Evolutionary conservation across 2,888 invertebrate genomes (phyloP).

Genomic region (Ectemnius cavifrons): DNA sequence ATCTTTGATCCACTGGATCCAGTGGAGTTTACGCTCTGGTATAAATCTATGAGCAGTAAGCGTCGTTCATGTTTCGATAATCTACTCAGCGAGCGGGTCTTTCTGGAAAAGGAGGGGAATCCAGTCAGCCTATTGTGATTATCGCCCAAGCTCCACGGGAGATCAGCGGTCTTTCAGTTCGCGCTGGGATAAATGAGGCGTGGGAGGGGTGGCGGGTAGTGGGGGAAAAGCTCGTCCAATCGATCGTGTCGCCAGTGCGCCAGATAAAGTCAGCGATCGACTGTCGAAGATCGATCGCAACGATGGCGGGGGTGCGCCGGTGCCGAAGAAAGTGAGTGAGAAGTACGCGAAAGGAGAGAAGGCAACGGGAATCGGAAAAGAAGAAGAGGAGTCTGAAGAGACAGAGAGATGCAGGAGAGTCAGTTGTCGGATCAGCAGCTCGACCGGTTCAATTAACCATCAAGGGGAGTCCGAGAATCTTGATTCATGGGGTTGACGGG

Average conservation of each 20-base stretch:
- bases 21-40: too few relatives aligned
- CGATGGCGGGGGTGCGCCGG: neutral
- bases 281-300: constrained; percentile 56
- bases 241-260: constrained; percentile 59
- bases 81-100: too few relatives aligned
- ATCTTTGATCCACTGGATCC: neutral
- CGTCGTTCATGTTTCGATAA: too few relatives aligned
- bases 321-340: constrained; percentile 4
- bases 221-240: constrained; percentile 54
- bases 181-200: too few relatives aligned
- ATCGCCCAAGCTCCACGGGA: neutral
- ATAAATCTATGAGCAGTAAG: too few relatives aligned
- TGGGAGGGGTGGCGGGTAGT: neutral
- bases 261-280: constrained; percentile 65
- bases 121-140: constrained; percentile 1
- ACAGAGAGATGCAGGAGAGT: constrained; percentile 15
- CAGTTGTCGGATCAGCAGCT: constrained; percentile 64
- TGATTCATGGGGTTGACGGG: constrained; percentile 57
- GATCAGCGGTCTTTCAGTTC: neutral
- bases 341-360: constrained; percentile 3
- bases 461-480: constrained; percentile 47
- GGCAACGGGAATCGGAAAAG: neutral
- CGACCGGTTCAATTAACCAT: constrained; percentile 70
- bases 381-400: constrained; percentile 11
- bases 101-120: neutral